phyloP scores from a whole-genome alignment of 2,113 vertebrate species.

The Aphyosemion australe region DNA sequence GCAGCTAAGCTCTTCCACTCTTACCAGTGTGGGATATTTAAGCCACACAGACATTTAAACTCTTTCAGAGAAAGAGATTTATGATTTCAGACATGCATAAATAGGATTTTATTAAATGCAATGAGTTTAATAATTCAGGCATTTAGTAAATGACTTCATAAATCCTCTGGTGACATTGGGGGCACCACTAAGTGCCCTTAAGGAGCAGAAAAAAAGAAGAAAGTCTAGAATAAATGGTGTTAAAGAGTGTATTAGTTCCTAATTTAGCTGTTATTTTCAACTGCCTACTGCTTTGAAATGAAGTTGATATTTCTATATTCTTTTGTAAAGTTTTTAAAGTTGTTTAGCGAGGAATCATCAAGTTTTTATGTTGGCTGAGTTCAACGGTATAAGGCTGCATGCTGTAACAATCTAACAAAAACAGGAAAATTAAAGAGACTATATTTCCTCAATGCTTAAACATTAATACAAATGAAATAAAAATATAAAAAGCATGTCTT shows the following conservation, averaged over 20 bases:
- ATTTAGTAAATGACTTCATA: slow-evolving; percentile 8
- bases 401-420: background rate
- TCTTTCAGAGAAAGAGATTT: slow-evolving; percentile 1
- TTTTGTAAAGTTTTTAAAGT: slow-evolving; percentile 1
- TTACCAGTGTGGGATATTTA: background rate
- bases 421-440: background rate
- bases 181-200: slow-evolving; percentile 46
- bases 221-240: slow-evolving; percentile 12
- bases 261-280: slow-evolving; percentile 18
- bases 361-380: background rate
- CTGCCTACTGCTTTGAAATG: slow-evolving; percentile 10
- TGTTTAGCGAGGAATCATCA: slow-evolving; percentile 10
- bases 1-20: slow-evolving; percentile 9
- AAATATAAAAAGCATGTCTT: background rate
- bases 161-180: slow-evolving; percentile 19
- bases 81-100: background rate
- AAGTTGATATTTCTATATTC: background rate
- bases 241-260: slow-evolving; percentile 9
- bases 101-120: background rate
- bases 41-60: background rate
- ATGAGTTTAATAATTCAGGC: background rate
- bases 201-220: slow-evolving; percentile 17
- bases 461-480: background rate
- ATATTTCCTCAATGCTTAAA: background rate
- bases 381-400: background rate